Evolutionary conservation across 53 echinoderm and acorn worm species (phyloP).

Genomic region (Henricia sp.): DNA sequence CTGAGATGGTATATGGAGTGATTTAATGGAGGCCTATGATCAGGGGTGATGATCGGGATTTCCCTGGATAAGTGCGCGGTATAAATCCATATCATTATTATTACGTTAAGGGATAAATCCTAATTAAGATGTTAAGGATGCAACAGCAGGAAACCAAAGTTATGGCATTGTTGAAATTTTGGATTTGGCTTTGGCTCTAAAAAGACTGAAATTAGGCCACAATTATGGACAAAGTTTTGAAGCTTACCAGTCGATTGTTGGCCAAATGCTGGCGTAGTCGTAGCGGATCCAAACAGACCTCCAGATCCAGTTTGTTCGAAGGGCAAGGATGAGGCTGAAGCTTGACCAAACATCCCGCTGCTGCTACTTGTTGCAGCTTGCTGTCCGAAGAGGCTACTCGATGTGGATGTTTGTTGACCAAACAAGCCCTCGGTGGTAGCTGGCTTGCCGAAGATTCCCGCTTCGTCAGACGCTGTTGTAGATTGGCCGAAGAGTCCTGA

Average conservation of each 20-base stretch:
- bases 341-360: conserved; percentile 34
- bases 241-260: conserved; percentile 15
- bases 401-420: conserved; percentile 18
- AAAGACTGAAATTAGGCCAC: too few species aligned
- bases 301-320: conserved; percentile 29
- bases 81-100: too few species aligned
- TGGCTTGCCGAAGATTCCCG: conserved; percentile 42
- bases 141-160: too few species aligned
- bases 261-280: conserved; percentile 14
- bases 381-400: conserved; percentile 47
- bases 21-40: too few species aligned
- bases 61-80: too few species aligned
- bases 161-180: too few species aligned
- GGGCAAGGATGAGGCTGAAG: conserved; percentile 7
- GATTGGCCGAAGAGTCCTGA: conserved; percentile 40
- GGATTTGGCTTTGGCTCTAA: too few species aligned
- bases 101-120: too few species aligned
- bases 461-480: conserved; percentile 7
- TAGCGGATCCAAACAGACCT: conserved; percentile 4
- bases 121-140: too few species aligned
- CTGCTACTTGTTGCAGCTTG: conserved; percentile 36
- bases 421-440: conserved; percentile 57
- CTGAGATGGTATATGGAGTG: too few species aligned
- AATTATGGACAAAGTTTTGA: too few species aligned
- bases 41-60: too few species aligned